Percentiles rank a stretch among this genome's conserved stretches.
Conservation (phyloP, 2,113 vertebrate genomes). For the Morone chrysops region DNA sequence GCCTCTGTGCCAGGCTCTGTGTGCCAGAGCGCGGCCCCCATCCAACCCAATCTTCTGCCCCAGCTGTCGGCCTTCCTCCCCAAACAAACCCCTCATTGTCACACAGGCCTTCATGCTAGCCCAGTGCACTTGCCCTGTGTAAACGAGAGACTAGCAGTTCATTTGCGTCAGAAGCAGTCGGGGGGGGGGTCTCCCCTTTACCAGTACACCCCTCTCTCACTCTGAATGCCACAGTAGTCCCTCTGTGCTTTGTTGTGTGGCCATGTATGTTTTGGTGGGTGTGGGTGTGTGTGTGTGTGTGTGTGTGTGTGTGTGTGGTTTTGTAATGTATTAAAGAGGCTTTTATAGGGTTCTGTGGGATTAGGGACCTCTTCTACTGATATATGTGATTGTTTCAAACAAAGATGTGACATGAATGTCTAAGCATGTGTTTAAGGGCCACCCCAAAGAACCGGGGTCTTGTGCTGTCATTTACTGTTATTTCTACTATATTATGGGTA, state of each 20-base stretch:
- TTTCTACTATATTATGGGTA: not conserved
- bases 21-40: constrained; percentile 65
- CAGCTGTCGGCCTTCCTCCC: constrained; percentile 73
- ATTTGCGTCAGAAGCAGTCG: constrained; percentile 60
- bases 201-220: constrained; percentile 32
- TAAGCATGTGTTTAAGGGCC: not conserved
- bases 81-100: constrained; percentile 81
- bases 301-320: constrained; percentile 17
- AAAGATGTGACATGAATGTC: constrained; percentile 25
- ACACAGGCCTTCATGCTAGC: constrained; percentile 32
- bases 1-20: constrained; percentile 75
- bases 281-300: constrained; percentile 12
- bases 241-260: constrained; percentile 66
- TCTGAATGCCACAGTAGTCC: constrained; percentile 61
- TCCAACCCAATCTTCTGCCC: constrained; percentile 70
- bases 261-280: constrained; percentile 49
- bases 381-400: constrained; percentile 44
- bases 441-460: not conserved
- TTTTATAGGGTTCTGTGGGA: constrained; percentile 41
- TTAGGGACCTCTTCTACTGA: constrained; percentile 28
- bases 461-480: not conserved
- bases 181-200: constrained; percentile 47
- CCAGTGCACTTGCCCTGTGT: constrained; percentile 52
- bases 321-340: constrained; percentile 43
- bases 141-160: constrained; percentile 47